Base-by-base conservation (phyloP, 2,797 vertebrate genomes). In the Tamandua tetradactyla region DNA sequence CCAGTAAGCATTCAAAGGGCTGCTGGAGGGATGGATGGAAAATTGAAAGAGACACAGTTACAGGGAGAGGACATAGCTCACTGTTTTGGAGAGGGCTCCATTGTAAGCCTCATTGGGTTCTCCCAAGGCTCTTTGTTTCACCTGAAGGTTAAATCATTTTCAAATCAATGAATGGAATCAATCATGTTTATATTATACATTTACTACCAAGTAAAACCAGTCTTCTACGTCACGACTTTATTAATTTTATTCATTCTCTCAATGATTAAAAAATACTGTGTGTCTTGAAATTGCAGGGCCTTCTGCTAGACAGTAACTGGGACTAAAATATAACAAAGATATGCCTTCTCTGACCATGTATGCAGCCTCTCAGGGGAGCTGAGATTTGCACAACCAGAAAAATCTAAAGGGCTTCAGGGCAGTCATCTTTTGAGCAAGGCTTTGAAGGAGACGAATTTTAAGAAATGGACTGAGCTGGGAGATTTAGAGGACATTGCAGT, bases 81-180 rank as follows among this genome's bases (percentile, higher is more conserved):
- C 3, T 78, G 69, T 47, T 86, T 47, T 37, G 66, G 14, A 72
- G 55, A 27, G 30, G 22, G 6, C 42, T 59, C 32, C 4, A 1
- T 59, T 35, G 18, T 35, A 57, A 35, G n/a, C 52, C 10, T 90
- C 42, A 20, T 69, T 30, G 79, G 47, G 11, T 52, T 83, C 44
- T 79, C 5, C 20, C 20, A 40, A 87, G 68, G 35, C 32, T 66
- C 35, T 74, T 11, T 80, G 40, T 80, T 95, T 90, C 74, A 49
- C 66, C n/a, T 52, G 57, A 87, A 91, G 32, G 55, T 68, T 72
- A 64, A 90, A 25, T 78, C 47, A 47, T 83, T 89, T 95, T 92
- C 75, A 78, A 35, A 79, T 92, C 40, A 61, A 9, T 87, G 49
- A 80, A 15, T 69, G 20, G 59, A 69, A 57, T 55, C 4, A 27